Percentiles rank a stretch among this genome's conserved stretches.
Evolutionary conservation across 2,113 vertebrate genomes (phyloP).

Genomic region (Stictonetta naevosa): DNA sequence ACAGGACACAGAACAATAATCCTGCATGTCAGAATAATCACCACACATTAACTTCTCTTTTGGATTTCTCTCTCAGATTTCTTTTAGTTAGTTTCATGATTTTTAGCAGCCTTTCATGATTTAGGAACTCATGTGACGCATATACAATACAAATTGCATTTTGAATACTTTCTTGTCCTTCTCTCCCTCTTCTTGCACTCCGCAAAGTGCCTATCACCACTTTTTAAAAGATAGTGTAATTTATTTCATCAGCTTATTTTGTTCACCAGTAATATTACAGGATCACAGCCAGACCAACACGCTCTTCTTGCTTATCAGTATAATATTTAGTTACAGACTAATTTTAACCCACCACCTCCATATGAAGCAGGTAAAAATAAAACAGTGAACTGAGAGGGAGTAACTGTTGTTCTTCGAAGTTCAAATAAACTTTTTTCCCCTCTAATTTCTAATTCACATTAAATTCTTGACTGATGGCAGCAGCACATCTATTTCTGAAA

Average conservation of each 20-base stretch:
- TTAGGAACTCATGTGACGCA: background rate
- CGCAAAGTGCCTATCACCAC: background rate
- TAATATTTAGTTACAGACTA: background rate
- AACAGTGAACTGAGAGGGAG: background rate
- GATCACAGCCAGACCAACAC: background rate
- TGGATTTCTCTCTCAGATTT: background rate
- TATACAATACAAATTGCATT: background rate
- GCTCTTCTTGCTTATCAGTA: background rate
- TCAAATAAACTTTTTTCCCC: background rate
- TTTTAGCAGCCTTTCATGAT: background rate
- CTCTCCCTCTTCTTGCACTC: background rate
- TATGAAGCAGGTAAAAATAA: background rate
- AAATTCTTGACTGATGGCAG: background rate
- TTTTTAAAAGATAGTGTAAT: background rate
- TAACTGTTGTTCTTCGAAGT: background rate
- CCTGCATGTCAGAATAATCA: background rate
- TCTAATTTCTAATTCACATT: background rate
- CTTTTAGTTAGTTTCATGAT: slow-evolving; percentile 10
- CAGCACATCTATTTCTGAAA: background rate
- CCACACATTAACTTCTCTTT: background rate
- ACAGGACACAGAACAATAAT: background rate
- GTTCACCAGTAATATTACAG: background rate
- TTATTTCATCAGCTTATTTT: background rate
- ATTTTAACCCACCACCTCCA: background rate
- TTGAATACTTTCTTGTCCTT: background rate